Evolutionary conservation across 2,888 invertebrate species (phyloP).

Genomic region (Athalia cordata): DNA sequence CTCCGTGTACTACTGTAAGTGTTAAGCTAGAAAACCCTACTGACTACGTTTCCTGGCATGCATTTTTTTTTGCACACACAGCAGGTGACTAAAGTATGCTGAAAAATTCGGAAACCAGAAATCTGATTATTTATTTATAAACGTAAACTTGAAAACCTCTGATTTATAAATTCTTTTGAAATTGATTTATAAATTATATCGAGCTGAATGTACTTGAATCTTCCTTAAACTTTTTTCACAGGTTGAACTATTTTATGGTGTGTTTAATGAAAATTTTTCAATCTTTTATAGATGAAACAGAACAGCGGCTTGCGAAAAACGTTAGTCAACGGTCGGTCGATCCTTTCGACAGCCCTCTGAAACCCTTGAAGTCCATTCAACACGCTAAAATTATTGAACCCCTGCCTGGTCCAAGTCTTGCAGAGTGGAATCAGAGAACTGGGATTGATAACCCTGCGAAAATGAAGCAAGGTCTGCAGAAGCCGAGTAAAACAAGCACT

Average conservation of each 20-base stretch:
- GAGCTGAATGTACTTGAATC: no score
- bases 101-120: no score
- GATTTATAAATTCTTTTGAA: not conserved
- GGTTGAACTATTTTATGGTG: no score
- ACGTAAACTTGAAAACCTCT: slow-evolving; percentile 40
- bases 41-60: slow-evolving; percentile 32
- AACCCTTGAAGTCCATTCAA: slow-evolving; percentile 55
- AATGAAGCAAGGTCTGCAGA: slow-evolving; percentile 50
- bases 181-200: not conserved
- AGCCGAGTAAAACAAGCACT: slow-evolving; percentile 4
- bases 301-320: not conserved
- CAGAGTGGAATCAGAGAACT: slow-evolving; percentile 63
- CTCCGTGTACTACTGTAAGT: slow-evolving; percentile 72
- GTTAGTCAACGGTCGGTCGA: slow-evolving; percentile 50
- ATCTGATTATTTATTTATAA: no score
- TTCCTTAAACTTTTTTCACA: no score
- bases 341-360: slow-evolving; percentile 49
- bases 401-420: slow-evolving; percentile 64
- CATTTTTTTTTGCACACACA: no score
- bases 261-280: not conserved
- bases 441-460: slow-evolving; percentile 54
- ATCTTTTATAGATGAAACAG: slow-evolving; percentile 16
- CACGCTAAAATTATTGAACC: slow-evolving; percentile 67
- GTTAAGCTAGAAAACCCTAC: slow-evolving; percentile 57
- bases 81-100: no score